Base-by-base conservation (phyloP, 2,113 vertebrate genomes). In the Oryzias melastigma region DNA sequence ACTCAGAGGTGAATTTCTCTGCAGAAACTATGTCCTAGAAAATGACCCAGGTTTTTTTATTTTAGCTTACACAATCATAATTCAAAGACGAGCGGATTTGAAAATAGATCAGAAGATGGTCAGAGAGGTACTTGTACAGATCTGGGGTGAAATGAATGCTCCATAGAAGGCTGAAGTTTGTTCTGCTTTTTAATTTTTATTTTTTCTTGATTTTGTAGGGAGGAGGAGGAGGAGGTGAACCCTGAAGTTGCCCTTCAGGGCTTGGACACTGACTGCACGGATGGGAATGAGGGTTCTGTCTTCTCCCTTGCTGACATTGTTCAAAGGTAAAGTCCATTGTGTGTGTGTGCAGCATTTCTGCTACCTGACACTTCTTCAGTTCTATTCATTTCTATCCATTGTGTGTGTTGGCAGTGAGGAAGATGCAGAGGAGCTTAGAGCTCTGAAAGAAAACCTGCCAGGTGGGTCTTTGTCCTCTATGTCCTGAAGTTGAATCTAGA, bases 401-500 rank as follows among this genome's bases (percentile, higher is more conserved):
- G n/a, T 62, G 22, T 46, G 42, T 14, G 49, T 0, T 63, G 25
- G 2, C 68, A 91, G 91, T n/a, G 85, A 89, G 0, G 86, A 88
- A 29, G 84, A 89, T 0, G 20, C 63, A 40, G 88, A 87, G 18
- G 88, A 90, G 52, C 16, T 50, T 4, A 40, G 10, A 24, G 12
- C 67, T 68, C 53, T 85, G 3, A 86, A 56, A 41, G 42, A 46
- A 46, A 77, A 65, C 2, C 7, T 35, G 2, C 73, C 61, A 79
- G 76, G 89, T 88, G 8, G 1, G 74, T 81, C 44, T 35, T 50
- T 19, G 7, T 22, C 0, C 27, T 64, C 22, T 40, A 7, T 12
- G 10, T 35, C 35, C 10, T 35, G 35, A 35, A 35, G 35, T 12
- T 35, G 25, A 27, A 27, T 27, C 25, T 27, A 7, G 25, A 27